Evolutionary conservation across 2,113 vertebrate genomes (phyloP).

Genomic region (Colius striatus): DNA sequence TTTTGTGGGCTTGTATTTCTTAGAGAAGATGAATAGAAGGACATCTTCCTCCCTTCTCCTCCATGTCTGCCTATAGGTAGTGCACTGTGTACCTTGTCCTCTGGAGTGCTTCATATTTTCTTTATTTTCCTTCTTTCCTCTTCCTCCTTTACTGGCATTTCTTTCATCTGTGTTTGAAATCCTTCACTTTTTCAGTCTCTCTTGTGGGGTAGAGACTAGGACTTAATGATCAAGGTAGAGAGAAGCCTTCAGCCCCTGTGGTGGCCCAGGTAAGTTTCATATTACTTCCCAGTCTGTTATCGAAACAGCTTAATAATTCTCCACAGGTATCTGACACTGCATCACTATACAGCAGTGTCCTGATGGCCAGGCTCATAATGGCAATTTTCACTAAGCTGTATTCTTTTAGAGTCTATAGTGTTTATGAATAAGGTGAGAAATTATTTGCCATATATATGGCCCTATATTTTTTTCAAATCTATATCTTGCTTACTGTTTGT

Average conservation of each 20-base stretch:
- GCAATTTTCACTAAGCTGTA: not conserved
- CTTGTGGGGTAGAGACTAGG: not conserved
- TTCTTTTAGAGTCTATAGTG: not conserved
- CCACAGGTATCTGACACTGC: fast-evolving
- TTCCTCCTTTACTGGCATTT: not conserved
- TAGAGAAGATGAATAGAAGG: not conserved
- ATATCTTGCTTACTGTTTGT: not conserved
- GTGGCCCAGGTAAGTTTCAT: not conserved
- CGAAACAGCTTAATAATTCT: not conserved
- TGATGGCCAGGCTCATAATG: not conserved
- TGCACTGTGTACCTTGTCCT: not conserved
- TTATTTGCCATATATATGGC: not conserved
- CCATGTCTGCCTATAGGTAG: not conserved
- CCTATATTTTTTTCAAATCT: not conserved
- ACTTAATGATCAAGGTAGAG: not conserved
- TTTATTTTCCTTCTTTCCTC: not conserved
- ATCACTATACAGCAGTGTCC: not conserved
- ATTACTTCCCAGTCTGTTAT: not conserved
- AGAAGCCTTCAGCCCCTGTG: not conserved
- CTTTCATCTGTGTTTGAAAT: not conserved
- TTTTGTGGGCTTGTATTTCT: not conserved
- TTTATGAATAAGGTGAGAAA: not conserved
- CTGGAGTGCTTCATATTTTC: not conserved
- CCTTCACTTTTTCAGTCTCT: not conserved
- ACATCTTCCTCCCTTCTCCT: not conserved